Evolutionary conservation across 2,113 vertebrate species (phyloP), one percentile per base, ranked within the genome.

Genomic region (Crocuta crocuta): DNA sequence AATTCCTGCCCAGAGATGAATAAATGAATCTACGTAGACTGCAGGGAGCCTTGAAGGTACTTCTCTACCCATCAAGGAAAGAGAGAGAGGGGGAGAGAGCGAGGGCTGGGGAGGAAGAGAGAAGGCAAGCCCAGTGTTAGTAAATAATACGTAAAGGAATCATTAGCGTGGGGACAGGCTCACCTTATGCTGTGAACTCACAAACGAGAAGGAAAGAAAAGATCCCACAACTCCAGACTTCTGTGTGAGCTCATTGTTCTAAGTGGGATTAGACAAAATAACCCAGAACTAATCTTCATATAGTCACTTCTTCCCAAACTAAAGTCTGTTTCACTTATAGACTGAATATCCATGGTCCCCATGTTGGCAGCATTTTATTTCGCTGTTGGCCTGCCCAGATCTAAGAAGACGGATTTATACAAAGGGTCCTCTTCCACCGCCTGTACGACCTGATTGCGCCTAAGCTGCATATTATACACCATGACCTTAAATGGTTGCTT

Each of bases 271-370:
- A 96, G 98, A 96, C 58, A 79, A 68, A 95, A 98, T 97, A 79
- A 97, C 90, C 95, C 80, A n/a, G 68, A 94, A 88, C 89, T 96
- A 89, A 98, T 95, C 97, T 97, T 96, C 94, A 91, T 94, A 15
- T 90, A 97, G 94, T 97, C 97, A 96, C 81, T 97, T 98, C 94
- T 68, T 91, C 92, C 73, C 97, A 97, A 97, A 98, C 96, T 95
- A 97, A 98, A 84, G 92, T 91, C 96, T 95, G 7, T 91, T 97
- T 98, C 97, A 85, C 92, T 96, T 96, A 97, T 35, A 93, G 84
- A 86, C 55, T 95, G 24, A 91, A 53, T 80, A 71, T 61, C 89
- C 78, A 73, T 94, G 96, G 95, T 17, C 90, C 31, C 2, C 1
- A 3, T 28, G 4, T 35, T 43, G 73, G 19, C 26, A 53, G 61